Conservation (phyloP, 2,113 vertebrate genomes). For the Brachypodius melanocephalos region DNA sequence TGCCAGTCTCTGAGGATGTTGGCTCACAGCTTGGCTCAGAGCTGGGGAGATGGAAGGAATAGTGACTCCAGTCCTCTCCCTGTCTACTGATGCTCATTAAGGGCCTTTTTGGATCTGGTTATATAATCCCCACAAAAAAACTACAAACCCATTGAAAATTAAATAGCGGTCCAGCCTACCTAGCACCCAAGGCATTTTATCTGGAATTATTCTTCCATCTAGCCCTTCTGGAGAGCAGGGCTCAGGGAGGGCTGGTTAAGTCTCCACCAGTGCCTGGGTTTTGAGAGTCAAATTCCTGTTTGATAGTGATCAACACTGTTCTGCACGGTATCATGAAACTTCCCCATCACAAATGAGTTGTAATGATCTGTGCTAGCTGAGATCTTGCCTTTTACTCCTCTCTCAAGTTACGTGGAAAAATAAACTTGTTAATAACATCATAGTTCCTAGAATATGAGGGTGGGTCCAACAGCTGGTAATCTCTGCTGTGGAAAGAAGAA, state of each 20-base stretch:
- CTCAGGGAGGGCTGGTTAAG: background rate
- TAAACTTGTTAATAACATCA: slow-evolving; percentile 18
- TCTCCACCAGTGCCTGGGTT: background rate
- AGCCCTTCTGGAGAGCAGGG: background rate
- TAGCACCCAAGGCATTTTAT: background rate
- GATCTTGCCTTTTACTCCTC: slow-evolving; percentile 40
- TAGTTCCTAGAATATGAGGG: slow-evolving; percentile 1
- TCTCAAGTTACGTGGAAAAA: slow-evolving; percentile 50
- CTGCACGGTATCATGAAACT: background rate
- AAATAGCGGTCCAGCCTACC: background rate
- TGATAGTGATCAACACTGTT: background rate
- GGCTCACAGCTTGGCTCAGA: background rate
- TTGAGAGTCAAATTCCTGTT: background rate
- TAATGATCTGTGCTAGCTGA: background rate
- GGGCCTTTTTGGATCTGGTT: background rate
- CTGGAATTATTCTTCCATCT: background rate
- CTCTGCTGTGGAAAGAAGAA: background rate
- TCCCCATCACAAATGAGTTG: background rate
- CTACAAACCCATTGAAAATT: background rate
- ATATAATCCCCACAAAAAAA: background rate
- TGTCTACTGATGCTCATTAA: rapidly evolving
- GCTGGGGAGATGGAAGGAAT: background rate
- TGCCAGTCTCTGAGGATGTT: background rate
- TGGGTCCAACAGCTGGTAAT: background rate
- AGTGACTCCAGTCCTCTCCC: background rate